These are phyloP conservation scores for Hydroisotoma schaefferi DNA, from an alignment of 2,888 invertebrate genomes.

Conservation along the genomic window DNA sequence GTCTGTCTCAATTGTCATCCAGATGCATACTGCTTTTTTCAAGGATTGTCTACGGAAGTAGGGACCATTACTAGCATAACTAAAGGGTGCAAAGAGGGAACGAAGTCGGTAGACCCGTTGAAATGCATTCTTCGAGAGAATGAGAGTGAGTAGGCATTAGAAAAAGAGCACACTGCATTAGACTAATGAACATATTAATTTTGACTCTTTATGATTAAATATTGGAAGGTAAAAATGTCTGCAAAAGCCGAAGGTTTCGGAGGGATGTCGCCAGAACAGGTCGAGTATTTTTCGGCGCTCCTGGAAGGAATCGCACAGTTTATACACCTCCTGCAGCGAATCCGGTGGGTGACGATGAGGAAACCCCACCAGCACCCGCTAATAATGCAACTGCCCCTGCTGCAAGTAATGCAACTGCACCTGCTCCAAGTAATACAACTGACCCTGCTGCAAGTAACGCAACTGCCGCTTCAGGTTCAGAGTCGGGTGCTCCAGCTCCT, in stretches of 20 bases:
- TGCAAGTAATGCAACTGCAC: too few species aligned
- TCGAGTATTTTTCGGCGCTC: neutral
- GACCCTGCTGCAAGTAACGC: too few species aligned
- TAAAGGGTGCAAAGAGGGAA: slow-evolving; percentile 14
- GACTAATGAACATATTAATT: neutral
- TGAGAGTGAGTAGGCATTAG: slow-evolving; percentile 5
- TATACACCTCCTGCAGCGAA: neutral
- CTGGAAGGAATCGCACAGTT: neutral
- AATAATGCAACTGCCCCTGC: neutral
- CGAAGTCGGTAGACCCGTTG: neutral
- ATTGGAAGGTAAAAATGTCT: slow-evolving; percentile 1
- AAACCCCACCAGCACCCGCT: neutral
- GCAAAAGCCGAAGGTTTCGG: neutral
- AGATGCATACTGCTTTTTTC: slow-evolving; percentile 22
- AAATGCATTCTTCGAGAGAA: neutral
- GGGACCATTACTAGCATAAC: neutral
- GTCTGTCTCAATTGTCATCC: slow-evolving; percentile 12
- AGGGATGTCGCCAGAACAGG: neutral
- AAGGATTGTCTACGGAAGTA: neutral
- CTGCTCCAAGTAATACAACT: too few species aligned
- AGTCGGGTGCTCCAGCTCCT: too few species aligned
- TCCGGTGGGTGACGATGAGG: slow-evolving; percentile 6
- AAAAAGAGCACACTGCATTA: neutral
- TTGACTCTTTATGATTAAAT: neutral
- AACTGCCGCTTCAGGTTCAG: too few species aligned